Base-by-base conservation (phyloP, 2,888 invertebrate species). In the Campaea margaritaria region DNA sequence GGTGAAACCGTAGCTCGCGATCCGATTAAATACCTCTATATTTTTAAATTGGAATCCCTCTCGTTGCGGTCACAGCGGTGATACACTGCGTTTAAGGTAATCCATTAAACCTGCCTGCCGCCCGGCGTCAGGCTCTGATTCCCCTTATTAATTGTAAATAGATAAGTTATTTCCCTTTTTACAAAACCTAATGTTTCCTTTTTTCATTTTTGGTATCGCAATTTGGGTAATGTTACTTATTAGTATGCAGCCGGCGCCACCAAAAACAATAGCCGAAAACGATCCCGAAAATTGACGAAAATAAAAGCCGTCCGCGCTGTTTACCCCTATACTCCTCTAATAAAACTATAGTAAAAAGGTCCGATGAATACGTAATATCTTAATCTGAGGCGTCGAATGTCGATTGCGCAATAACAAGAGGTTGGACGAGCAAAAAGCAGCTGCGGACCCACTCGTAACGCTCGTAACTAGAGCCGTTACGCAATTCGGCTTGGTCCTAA, bases 381-480 rank as follows among this genome's bases (percentile, higher is more conserved):
- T 89, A 89, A 89, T 88, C 86, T 83, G 85, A 85, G 78, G 82
- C 84, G 82, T 85, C 79, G 79, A 83, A 87, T 85, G 89, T 87
- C 85, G 85, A 89, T 88, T 83, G 83, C 85, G 85, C 86, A 88
- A 90, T 90, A 89, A 90, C 85, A 85, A 83, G 87, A 89, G 87
- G 86, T 86, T 84, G 79, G 85, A 89, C 83, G 89, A 86, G 88
- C 89, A 89, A 89, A 90, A 91, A 89, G 82, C 91, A 91, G 87
- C 89, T 91, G 91, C 72, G 85, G 84, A 83, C 78, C 85, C 80
- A 77, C 82, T 86, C 84, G 85, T 83, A 83, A 82, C 79, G 89
- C 85, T 89, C 89, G 91, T 91, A 90, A 91, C 89, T 85, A 86
- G 85, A 87, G 81, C 84, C 83, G 86, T 91, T 91, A 89, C 89